A percentile compares a stretch with the other conserved stretches of the same genome.
Conservation (phyloP, 2,797 vertebrate species). For the Oreonectes daqikongensis region DNA sequence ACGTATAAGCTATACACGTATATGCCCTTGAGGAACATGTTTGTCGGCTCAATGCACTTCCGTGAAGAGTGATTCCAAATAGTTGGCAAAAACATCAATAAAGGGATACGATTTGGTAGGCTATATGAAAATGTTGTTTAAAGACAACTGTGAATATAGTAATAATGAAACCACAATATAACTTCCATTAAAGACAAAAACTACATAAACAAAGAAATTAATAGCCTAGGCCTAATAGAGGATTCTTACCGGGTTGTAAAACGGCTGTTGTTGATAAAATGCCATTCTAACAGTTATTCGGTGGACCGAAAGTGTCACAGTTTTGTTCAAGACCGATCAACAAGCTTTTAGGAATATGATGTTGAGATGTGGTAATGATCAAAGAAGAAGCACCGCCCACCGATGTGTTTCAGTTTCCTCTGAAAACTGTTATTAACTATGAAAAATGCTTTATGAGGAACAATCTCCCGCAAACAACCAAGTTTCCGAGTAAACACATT, state of each 20-base stretch:
- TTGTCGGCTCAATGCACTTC: too few species aligned
- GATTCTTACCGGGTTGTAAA: slow-evolving; percentile 71
- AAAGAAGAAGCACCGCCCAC: not conserved
- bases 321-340: not conserved
- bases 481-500: not conserved
- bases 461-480: not conserved
- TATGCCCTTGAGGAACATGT: too few species aligned
- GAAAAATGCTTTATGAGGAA: not conserved
- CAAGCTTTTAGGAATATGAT: not conserved
- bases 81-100: too few species aligned
- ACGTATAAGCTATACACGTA: too few species aligned
- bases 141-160: not conserved
- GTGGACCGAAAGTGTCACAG: not conserved
- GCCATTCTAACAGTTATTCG: slow-evolving; percentile 61
- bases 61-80: too few species aligned
- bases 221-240: too few species aligned
- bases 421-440: not conserved
- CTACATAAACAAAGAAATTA: not conserved
- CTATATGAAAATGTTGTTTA: too few species aligned
- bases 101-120: too few species aligned
- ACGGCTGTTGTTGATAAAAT: slow-evolving; percentile 67
- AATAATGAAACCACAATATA: not conserved
- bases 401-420: not conserved
- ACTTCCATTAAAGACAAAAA: not conserved
- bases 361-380: not conserved